Evolutionary conservation across 2,888 invertebrate genomes (phyloP).

Genomic region (Tholera decimalis): DNA sequence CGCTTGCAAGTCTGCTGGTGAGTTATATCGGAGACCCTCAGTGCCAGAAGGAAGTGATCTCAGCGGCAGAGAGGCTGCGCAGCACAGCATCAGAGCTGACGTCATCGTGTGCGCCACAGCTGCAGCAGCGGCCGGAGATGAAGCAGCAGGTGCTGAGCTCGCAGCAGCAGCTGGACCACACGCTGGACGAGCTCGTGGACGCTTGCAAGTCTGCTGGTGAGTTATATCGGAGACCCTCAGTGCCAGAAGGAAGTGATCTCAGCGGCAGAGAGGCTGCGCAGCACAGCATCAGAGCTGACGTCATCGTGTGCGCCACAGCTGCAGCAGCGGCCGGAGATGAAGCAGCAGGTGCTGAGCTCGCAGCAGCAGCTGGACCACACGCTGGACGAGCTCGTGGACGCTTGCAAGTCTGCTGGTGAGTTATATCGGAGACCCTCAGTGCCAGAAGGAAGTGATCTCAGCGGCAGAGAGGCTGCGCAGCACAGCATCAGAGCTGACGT

Average conservation of each 20-base stretch:
- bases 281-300: slow-evolving; percentile 61
- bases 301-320: slow-evolving; percentile 55
- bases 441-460: slow-evolving; percentile 61
- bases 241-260: slow-evolving; percentile 65
- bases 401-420: too few species aligned
- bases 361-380: slow-evolving; percentile 52
- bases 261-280: slow-evolving; percentile 64
- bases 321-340: slow-evolving; percentile 22
- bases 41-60: slow-evolving; percentile 64
- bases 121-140: slow-evolving; percentile 29
- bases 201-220: too few species aligned
- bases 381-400: slow-evolving; percentile 61
- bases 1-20: too few species aligned
- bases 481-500: slow-evolving; percentile 62
- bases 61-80: slow-evolving; percentile 65
- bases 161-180: slow-evolving; percentile 50
- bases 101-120: slow-evolving; percentile 52
- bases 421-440: slow-evolving; percentile 63
- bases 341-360: slow-evolving; percentile 19
- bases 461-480: slow-evolving; percentile 65
- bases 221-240: slow-evolving; percentile 59
- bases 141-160: slow-evolving; percentile 23
- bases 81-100: slow-evolving; percentile 62
- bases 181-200: slow-evolving; percentile 60
- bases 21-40: slow-evolving; percentile 61